A percentile compares a stretch with the other conserved stretches of the same genome.
Conservation (phyloP, 2,113 vertebrate genomes). For the Calidris pygmaea region DNA sequence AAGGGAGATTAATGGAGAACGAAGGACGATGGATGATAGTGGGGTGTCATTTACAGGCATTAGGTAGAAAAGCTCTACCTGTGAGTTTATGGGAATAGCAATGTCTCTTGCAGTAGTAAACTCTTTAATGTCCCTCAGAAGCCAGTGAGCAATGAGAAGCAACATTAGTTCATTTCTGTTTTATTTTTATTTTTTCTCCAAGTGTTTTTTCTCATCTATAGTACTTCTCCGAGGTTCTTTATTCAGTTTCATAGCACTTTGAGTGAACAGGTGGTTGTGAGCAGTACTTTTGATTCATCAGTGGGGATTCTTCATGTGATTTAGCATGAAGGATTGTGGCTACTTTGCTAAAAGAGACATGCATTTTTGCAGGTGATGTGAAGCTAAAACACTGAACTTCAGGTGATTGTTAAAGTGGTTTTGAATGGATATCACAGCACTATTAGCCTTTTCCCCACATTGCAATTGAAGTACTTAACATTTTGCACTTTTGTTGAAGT, state of each 20-base stretch:
- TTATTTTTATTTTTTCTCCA: neutral
- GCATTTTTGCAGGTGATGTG: neutral
- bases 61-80: neutral
- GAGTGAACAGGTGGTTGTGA: neutral
- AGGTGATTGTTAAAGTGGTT: neutral
- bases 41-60: neutral
- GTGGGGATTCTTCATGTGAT: neutral
- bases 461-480: neutral
- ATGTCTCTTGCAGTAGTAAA: neutral
- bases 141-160: neutral
- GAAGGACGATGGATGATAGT: neutral
- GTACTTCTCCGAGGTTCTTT: neutral
- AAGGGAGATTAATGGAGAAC: neutral
- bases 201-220: neutral
- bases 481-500: constrained; percentile 22
- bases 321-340: neutral
- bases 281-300: neutral
- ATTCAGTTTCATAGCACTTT: neutral
- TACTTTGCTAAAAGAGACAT: neutral
- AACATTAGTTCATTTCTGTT: neutral
- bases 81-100: neutral
- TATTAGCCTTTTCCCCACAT: neutral
- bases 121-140: neutral
- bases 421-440: neutral
- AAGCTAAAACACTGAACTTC: neutral